Evolutionary conservation across 2,797 vertebrate species (phyloP), one percentile per base, ranked within the genome.

Genomic region (Lacerta viridis): DNA sequence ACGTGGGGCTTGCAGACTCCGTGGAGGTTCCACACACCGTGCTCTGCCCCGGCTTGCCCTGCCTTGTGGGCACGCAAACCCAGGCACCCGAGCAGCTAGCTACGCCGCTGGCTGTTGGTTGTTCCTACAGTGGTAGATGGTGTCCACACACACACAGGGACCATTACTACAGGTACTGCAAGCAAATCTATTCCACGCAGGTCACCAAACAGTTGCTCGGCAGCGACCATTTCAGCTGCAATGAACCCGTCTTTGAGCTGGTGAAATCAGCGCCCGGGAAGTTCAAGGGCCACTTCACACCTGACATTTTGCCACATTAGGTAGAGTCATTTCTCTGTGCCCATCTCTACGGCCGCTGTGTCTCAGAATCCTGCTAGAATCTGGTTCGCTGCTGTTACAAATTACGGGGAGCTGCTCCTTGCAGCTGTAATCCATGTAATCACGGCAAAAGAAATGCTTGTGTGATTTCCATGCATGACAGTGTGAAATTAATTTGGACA

Each of bases 401-500:
- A 41, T 84, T 15, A 61, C 43, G 41, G 13, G 27, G 61, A 61
- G 20, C 77, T 80, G 66, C 29, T 64, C 69, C 39, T 55, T 71
- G 55, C 55, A 72, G n/a, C 50, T 71, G 69, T 29, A 84, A 61
- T 59, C 72, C 80, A 68, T 55, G 55, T 79, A 71, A 80, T 72
- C 39, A 41, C 36, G 33, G 36, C 13, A 61, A 84, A 27, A 61
- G 82, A 88, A 39, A 80, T 15, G 76, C 50, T 55, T 84, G 87
- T 36, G 69, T 64, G 50, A 61, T 84, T 88, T 80, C 41, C 64
- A 71, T 71, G 81, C 81, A 55, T 78, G 33, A 68, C 64, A 41
- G 46, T 59, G 33, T 71, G 81, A 61, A 83, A 84, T 78, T 79
- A 84, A 84, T 78, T 88, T 79, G 64, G 59, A 75, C 27, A 29